phyloP scores from a whole-genome alignment of 2,797 vertebrate genomes.

The Salarias fasciatus region DNA sequence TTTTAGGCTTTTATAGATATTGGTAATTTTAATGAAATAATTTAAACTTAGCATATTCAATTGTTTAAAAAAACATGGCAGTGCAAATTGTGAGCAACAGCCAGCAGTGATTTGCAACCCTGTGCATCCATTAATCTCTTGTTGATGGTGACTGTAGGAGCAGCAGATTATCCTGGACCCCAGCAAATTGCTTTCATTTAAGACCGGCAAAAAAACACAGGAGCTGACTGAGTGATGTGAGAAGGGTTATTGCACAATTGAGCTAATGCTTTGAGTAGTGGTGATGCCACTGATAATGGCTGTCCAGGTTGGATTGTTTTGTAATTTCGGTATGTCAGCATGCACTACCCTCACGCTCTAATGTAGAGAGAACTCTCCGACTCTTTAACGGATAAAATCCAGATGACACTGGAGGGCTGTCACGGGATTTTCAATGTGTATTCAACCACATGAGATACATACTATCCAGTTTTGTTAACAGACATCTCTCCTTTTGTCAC shows the following conservation, averaged over 20 bases:
- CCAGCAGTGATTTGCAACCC: neutral
- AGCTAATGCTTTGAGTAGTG: neutral
- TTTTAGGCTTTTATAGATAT: neutral
- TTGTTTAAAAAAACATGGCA: neutral
- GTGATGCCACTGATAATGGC: neutral
- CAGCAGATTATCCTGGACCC: neutral
- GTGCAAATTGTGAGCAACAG: neutral
- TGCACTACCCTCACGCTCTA: neutral
- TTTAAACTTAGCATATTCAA: neutral
- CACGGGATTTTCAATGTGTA: neutral
- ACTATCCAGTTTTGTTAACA: no score
- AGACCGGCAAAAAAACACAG: neutral
- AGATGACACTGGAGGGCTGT: neutral
- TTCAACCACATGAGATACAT: no score
- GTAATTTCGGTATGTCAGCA: neutral
- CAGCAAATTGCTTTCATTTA: constrained; percentile 4
- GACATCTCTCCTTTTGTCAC: no score
- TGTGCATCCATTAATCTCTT: neutral
- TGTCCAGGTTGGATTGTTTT: constrained; percentile 6
- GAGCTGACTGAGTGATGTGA: neutral
- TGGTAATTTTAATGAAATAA: neutral
- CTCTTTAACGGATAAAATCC: neutral
- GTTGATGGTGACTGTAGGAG: neutral
- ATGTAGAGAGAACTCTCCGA: no score
- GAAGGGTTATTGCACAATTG: neutral